phyloP scores from a whole-genome alignment of 2,797 vertebrate species.

The Odontamblyopus lacepedii region DNA sequence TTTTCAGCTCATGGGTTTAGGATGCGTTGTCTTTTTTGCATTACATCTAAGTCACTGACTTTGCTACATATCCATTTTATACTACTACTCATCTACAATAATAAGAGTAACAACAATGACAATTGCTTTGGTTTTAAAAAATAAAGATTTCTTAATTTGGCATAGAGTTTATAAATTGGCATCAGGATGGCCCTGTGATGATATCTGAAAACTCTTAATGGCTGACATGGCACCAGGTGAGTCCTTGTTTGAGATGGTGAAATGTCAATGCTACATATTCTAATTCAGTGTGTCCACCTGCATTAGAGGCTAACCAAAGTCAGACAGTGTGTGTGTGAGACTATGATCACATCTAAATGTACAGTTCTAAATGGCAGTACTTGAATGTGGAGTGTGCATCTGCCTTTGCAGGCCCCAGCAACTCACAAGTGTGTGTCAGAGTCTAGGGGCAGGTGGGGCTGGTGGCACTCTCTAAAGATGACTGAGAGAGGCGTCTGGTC shows the following conservation, averaged over 20 bases:
- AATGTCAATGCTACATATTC: conserved; percentile 76
- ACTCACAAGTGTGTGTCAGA: conserved; percentile 16
- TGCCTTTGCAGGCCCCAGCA: conserved; percentile 13
- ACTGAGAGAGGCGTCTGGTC: conserved; percentile 95
- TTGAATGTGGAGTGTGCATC: conserved; percentile 37
- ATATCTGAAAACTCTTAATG: conserved; percentile 48
- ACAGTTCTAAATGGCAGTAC: conserved; percentile 28
- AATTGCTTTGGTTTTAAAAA: conserved; percentile 89
- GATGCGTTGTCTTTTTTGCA: conserved; percentile 72
- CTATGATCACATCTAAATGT: conserved; percentile 17
- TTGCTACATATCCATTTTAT: conserved; percentile 82
- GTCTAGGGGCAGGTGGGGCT: conserved; percentile 93
- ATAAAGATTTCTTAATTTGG: conserved; percentile 81
- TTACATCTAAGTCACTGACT: conserved; percentile 82
- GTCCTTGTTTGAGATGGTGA: conserved; percentile 28
- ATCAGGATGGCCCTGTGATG: conserved; percentile 58
- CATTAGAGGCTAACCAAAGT: conserved; percentile 18
- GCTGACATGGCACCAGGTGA: conserved; percentile 44
- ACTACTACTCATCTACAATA: conserved; percentile 65
- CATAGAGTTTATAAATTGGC: conserved; percentile 81
- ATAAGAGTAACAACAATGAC: conserved; percentile 75
- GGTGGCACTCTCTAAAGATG: conserved; percentile 96
- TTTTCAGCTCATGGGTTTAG: conserved; percentile 49
- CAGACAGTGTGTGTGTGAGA: conserved; percentile 30
- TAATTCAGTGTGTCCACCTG: conserved; percentile 34